Conservation (phyloP, 2,888 invertebrate species). For the Torymus tubicola region DNA sequence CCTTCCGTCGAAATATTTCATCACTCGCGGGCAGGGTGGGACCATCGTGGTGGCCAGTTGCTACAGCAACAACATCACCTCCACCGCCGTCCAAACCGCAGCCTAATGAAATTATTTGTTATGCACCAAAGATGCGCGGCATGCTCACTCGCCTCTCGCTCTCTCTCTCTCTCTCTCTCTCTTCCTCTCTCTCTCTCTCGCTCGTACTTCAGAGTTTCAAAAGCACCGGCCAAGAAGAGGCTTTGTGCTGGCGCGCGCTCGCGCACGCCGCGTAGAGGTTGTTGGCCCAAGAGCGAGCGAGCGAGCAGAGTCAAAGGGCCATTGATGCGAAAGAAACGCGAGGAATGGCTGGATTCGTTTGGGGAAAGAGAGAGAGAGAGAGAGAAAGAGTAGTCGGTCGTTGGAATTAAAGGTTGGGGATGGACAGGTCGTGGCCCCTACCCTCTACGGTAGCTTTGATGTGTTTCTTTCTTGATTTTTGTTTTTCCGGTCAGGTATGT, state of each 20-base stretch:
- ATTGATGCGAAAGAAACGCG: slow-evolving; percentile 41
- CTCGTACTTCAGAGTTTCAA: slow-evolving; percentile 3
- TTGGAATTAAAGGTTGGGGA: slow-evolving; percentile 32
- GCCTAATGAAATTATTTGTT: slow-evolving; percentile 43
- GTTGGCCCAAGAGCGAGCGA: slow-evolving; percentile 30
- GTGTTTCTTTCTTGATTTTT: neutral
- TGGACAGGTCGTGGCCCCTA: neutral
- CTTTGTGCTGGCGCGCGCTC: slow-evolving; percentile 20
- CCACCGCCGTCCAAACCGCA: neutral
- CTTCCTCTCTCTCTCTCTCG: neutral
- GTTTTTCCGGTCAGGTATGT: neutral
- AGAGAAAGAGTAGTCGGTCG: neutral
- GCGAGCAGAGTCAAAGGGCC: slow-evolving; percentile 22
- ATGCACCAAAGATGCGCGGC: slow-evolving; percentile 13
- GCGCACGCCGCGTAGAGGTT: slow-evolving; percentile 2
- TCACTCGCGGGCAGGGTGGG: neutral
- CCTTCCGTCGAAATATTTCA: neutral
- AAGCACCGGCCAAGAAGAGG: slow-evolving; percentile 19
- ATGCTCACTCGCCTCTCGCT: neutral
- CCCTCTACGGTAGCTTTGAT: slow-evolving; percentile 10
- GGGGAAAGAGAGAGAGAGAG: neutral
- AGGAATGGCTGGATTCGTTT: slow-evolving; percentile 27
- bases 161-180: neutral
- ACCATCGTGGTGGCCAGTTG: no score
- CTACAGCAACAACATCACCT: no score